These are phyloP conservation scores for Pteronotus mesoamericanus DNA, from an alignment of 2,797 vertebrate genomes.

Conservation along the genomic window DNA sequence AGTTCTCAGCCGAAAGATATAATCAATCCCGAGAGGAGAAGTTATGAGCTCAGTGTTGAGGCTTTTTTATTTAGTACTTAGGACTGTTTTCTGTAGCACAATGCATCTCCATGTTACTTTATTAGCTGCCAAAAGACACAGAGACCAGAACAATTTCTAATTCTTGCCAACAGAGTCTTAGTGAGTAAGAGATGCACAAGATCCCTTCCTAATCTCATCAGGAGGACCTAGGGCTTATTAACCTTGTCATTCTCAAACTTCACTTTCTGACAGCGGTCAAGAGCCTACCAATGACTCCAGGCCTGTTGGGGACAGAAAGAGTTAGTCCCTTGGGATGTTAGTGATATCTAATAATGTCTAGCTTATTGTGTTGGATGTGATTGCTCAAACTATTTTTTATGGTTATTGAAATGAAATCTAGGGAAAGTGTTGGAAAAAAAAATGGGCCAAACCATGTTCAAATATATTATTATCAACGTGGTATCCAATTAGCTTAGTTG, in stretches of 20 bases:
- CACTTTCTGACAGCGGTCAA: conserved; percentile 28
- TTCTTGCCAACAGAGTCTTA: conserved; percentile 45
- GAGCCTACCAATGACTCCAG: not conserved
- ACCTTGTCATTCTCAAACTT: conserved; percentile 51
- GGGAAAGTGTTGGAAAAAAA: conserved; percentile 7
- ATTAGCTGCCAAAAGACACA: conserved; percentile 70
- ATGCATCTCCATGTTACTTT: conserved; percentile 68
- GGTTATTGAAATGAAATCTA: conserved; percentile 47
- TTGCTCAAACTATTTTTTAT: conserved; percentile 41
- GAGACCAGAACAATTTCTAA: conserved; percentile 69
- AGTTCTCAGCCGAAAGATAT: conserved; percentile 77
- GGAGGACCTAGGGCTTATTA: conserved; percentile 12
- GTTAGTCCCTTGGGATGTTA: not conserved
- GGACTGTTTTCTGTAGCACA: conserved; percentile 74
- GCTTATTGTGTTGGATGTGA: conserved; percentile 41
- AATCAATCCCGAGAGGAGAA: conserved; percentile 78
- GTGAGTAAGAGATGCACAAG: conserved; percentile 25
- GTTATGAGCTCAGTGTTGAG: conserved; percentile 69
- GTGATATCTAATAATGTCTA: conserved; percentile 22
- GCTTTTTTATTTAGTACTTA: conserved; percentile 78
- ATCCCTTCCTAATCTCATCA: conserved; percentile 35
- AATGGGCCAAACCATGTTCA: conserved; percentile 18
- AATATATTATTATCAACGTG: conserved; percentile 21
- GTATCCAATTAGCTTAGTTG: conserved; percentile 29
- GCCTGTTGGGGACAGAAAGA: not conserved